Percentiles rank a stretch among this genome's conserved stretches.
Evolutionary conservation across 2,888 invertebrate genomes (phyloP).

Genomic region (Andrena dorsata): DNA sequence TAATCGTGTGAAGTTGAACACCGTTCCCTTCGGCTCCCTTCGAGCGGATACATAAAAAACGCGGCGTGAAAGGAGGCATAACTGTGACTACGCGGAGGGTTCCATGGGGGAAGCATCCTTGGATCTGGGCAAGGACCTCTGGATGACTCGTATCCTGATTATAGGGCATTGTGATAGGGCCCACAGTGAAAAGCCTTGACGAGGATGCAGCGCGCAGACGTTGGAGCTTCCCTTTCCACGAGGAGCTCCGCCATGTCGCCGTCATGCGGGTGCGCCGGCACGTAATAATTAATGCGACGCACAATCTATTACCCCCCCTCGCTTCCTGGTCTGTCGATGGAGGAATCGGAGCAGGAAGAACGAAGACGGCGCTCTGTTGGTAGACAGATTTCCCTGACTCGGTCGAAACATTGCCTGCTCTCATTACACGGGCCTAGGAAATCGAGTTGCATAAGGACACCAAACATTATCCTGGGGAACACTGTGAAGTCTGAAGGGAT

Average conservation of each 20-base stretch:
- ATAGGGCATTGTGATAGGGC: constrained; percentile 63
- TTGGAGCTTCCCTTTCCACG: neutral
- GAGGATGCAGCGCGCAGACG: constrained; percentile 15
- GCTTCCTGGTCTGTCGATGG: constrained; percentile 34
- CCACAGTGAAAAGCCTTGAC: constrained; percentile 38
- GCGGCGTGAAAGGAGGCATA: neutral
- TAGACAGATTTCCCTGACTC: neutral
- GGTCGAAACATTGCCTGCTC: neutral
- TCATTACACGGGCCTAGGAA: constrained; percentile 7
- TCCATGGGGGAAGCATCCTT: constrained; percentile 59
- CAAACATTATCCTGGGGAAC: no score
- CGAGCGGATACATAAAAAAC: constrained; percentile 15
- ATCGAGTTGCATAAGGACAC: constrained; percentile 16
- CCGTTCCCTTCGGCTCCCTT: neutral
- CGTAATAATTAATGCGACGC: constrained; percentile 63
- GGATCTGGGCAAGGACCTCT: constrained; percentile 53
- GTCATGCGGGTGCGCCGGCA: constrained; percentile 67
- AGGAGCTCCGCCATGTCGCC: constrained; percentile 24
- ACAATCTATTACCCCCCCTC: constrained; percentile 57
- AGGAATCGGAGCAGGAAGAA: constrained; percentile 55
- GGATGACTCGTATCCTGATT: constrained; percentile 71
- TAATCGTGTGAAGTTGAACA: constrained; percentile 16
- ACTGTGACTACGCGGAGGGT: constrained; percentile 13
- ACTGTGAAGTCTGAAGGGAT: neutral
- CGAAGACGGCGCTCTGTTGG: constrained; percentile 18